Conservation (phyloP, 2,888 invertebrate genomes). For the Therioaphis trifolii region DNA sequence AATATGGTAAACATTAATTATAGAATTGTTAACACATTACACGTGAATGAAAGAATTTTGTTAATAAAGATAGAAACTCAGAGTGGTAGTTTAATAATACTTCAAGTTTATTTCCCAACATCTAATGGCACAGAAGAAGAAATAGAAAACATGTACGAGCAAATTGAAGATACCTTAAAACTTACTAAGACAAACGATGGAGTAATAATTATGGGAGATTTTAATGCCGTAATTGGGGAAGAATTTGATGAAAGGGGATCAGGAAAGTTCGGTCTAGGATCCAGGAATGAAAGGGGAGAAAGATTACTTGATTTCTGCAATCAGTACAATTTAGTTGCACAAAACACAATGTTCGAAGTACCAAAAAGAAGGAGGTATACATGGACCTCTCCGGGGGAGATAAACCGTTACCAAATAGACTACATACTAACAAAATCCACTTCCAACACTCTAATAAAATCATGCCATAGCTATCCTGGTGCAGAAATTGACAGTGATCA, state of each 20-base stretch:
- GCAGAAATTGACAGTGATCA: too few species aligned
- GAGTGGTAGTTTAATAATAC: background rate
- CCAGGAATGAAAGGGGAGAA: conserved; percentile 23
- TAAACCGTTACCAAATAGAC: too few species aligned
- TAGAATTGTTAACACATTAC: background rate
- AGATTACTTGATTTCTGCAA: conserved; percentile 15
- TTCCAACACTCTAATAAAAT: too few species aligned
- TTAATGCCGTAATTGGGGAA: too few species aligned
- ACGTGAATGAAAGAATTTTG: background rate
- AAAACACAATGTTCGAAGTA: background rate
- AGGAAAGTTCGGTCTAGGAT: conserved; percentile 12
- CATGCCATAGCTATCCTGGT: too few species aligned
- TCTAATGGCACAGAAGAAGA: background rate
- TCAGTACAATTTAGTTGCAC: background rate
- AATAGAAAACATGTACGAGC: conserved; percentile 9
- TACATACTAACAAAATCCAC: too few species aligned
- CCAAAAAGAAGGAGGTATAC: too few species aligned
- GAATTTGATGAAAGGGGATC: too few species aligned
- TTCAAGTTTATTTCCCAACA: background rate
- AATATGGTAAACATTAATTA: too few species aligned
- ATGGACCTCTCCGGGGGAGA: too few species aligned
- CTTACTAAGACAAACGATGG: background rate
- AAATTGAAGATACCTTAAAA: background rate
- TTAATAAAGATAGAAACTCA: background rate
- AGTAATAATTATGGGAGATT: too few species aligned